These are phyloP conservation scores for Sylvilagus floridanus DNA, from an alignment of 2,797 vertebrate genomes.

Conservation along the genomic window DNA sequence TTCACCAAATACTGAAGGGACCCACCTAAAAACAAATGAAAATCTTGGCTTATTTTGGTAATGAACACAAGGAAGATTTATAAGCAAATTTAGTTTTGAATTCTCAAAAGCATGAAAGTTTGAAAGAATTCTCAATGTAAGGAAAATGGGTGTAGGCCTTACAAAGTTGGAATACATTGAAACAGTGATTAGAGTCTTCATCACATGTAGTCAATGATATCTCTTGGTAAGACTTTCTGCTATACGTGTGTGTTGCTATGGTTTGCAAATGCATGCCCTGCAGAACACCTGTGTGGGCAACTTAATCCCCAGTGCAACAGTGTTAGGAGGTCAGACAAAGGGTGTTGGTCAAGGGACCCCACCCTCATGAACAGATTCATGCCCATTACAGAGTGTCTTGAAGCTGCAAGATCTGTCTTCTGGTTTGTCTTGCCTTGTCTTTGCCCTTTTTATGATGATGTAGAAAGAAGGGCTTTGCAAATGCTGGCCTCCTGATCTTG, in stretches of 20 bases:
- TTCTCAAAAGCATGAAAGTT: slow-evolving; percentile 24
- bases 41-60: not conserved
- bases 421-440: no score
- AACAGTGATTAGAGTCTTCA: not conserved
- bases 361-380: no score
- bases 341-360: no score
- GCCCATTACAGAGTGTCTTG: no score
- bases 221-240: not conserved
- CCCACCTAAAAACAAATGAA: not conserved
- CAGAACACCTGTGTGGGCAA: no score
- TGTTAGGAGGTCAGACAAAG: no score
- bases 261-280: no score
- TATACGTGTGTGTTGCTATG: not conserved
- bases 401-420: no score
- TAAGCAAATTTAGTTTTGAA: slow-evolving; percentile 24
- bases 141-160: not conserved
- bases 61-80: not conserved
- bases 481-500: no score
- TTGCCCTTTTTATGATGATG: no score
- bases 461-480: no score
- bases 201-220: not conserved
- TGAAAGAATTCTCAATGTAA: slow-evolving; percentile 32
- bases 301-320: no score
- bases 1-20: not conserved
- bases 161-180: not conserved